A percentile compares a stretch with the other conserved stretches of the same genome.
Evolutionary conservation across 2,113 vertebrate genomes (phyloP).

Genomic region (Ceyx cyanopectus): DNA sequence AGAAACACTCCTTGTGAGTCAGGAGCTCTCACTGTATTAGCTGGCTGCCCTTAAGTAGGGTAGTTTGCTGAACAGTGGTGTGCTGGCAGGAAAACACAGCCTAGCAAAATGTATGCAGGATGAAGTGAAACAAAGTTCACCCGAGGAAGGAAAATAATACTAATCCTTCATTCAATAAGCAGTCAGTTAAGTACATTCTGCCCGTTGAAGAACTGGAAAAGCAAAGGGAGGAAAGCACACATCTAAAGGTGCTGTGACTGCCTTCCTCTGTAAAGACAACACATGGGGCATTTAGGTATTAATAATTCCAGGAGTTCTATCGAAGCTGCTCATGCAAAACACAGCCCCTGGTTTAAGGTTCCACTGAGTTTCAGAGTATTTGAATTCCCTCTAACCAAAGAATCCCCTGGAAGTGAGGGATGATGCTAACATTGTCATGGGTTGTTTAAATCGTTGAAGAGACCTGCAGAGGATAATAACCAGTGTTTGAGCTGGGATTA

Average conservation of each 20-base stretch:
- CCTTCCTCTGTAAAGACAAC: constrained; percentile 51
- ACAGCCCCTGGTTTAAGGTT: background rate
- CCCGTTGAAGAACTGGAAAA: constrained; percentile 69
- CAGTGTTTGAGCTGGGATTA: background rate
- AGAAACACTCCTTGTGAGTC: constrained; percentile 62
- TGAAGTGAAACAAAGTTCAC: constrained; percentile 79
- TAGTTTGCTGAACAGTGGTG: constrained; percentile 70
- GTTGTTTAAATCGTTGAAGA: background rate
- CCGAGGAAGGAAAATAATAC: constrained; percentile 80
- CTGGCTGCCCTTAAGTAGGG: constrained; percentile 63
- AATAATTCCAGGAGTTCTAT: background rate
- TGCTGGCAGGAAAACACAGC: constrained; percentile 76
- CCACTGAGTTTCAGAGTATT: background rate
- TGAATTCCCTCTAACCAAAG: background rate
- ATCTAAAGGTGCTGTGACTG: constrained; percentile 36
- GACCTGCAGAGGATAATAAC: background rate
- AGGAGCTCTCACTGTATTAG: constrained; percentile 70
- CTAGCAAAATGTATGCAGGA: constrained; percentile 71
- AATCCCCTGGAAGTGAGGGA: background rate
- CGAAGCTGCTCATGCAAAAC: background rate
- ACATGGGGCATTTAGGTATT: constrained; percentile 8
- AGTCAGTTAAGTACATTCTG: constrained; percentile 66
- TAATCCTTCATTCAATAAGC: constrained; percentile 80
- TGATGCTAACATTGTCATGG: background rate
- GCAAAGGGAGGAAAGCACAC: constrained; percentile 53